Conservation (phyloP, 2,888 invertebrate genomes). For the Trissolcus brochymenae region DNA sequence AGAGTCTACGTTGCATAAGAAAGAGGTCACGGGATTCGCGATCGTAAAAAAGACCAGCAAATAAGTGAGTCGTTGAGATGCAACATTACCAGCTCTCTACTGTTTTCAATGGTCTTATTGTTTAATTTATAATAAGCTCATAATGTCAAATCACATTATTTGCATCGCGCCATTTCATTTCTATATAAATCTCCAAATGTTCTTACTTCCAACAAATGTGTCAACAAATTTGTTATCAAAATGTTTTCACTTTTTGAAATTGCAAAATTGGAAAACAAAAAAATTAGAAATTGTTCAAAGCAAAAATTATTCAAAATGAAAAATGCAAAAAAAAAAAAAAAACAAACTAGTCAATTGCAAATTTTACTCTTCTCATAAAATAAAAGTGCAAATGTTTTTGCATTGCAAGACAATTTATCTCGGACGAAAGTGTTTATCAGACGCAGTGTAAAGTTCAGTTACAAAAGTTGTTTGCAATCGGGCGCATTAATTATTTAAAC, state of each 20-base stretch:
- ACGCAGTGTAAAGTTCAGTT: constrained; percentile 29
- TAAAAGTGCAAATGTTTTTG: constrained; percentile 3
- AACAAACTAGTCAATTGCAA: too few species aligned
- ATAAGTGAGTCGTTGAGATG: constrained; percentile 48
- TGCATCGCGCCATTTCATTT: neutral
- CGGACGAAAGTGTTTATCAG: constrained; percentile 23
- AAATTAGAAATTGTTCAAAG: too few species aligned
- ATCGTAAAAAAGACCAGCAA: constrained; percentile 48
- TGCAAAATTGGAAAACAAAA: too few species aligned
- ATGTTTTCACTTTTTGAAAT: too few species aligned
- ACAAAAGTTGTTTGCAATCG: constrained; percentile 34
- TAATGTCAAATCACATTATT: constrained; percentile 23
- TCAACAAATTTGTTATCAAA: too few species aligned
- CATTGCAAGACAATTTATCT: constrained; percentile 35
- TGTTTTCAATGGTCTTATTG: constrained; percentile 52
- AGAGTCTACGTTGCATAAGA: constrained; percentile 62
- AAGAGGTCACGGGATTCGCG: constrained; percentile 59
- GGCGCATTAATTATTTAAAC: constrained; percentile 31
- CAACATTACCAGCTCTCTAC: constrained; percentile 51
- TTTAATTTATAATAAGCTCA: constrained; percentile 43
- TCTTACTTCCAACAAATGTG: too few species aligned
- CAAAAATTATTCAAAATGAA: too few species aligned
- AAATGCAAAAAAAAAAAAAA: too few species aligned
- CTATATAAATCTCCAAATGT: too few species aligned
- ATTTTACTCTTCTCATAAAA: neutral